Base-by-base conservation (phyloP, 2,113 vertebrate species). In the Neogale vison region DNA sequence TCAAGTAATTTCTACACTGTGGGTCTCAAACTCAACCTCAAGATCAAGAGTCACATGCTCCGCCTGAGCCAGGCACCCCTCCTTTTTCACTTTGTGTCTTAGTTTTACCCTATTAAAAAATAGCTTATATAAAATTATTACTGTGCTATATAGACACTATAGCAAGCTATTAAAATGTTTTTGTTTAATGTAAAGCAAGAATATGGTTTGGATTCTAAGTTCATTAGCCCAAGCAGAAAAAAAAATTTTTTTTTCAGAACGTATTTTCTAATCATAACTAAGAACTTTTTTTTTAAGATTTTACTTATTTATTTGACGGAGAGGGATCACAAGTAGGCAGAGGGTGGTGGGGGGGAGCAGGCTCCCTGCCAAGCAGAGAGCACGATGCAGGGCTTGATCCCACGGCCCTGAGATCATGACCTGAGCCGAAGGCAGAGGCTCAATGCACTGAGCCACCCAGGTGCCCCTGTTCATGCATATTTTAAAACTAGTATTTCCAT, bases 201-300 rank as follows among this genome's bases (percentile, higher is more conserved):
- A 57, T 90, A 69, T 71, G n/a, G 12, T 47, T 92, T 80, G 42
- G 55, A 26, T 55, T 96, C 55, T 80, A 80, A 50, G 26, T 52
- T 92, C 39, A 81, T 95, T 94, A 65, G 26, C 36, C 18, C 36
- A 87, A 59, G 26, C 21, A 59, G 87, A 88, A 96, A 82, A n/a
- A 88, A 88, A 96, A 82, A n/a, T 69, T 61, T 76, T 94, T 74
- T 83, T 55, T 55, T 6, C 21, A 59, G 91, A 88, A 96, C 69
- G 31, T 92, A 83, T 76, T 94, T 72, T 77, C 50, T 90, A 55
- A 77, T 69, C 12, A 76, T 79, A 95, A 39, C 50, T 55, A 67
- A 26, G 59, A 95, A 92, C 23, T 92, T 77, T 76, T 55, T 55
- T 52, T 18, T 6, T 2, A 52, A 57, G 55, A 57, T 57, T 21